These are phyloP conservation scores for Dasypogon diadema DNA, from an alignment of 2,888 invertebrate genomes.

Conservation along the genomic window DNA sequence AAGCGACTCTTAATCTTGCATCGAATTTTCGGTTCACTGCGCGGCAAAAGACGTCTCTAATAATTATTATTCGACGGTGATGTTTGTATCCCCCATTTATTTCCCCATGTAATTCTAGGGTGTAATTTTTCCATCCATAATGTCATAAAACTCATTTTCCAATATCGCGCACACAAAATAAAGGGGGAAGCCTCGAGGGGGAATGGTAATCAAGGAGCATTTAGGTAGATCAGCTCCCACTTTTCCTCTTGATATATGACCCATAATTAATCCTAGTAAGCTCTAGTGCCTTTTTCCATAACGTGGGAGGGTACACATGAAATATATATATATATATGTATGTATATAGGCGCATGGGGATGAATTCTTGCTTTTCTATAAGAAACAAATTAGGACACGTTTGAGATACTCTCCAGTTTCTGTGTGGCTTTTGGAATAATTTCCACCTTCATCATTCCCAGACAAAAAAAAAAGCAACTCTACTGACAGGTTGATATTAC, in stretches of 20 bases:
- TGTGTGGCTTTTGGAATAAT: not conserved
- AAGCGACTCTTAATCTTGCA: conserved; percentile 45
- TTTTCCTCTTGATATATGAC: conserved; percentile 37
- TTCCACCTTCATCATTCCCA: not conserved
- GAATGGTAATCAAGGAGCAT: conserved; percentile 30
- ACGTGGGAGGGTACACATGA: not conserved
- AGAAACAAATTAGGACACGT: no score
- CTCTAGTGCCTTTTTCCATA: conserved; percentile 21
- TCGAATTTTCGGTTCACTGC: conserved; percentile 51
- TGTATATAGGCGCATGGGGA: no score
- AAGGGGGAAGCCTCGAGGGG: conserved; percentile 25
- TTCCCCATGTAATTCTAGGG: not conserved
- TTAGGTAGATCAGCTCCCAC: conserved; percentile 29
- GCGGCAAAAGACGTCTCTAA: conserved; percentile 45
- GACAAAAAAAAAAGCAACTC: no score
- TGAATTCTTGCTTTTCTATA: no score
- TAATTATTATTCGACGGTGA: conserved; percentile 10
- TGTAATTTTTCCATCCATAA: not conserved
- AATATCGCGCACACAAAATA: conserved; percentile 39
- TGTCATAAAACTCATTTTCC: conserved; percentile 46
- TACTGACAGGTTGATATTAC: not conserved
- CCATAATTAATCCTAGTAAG: conserved; percentile 37
- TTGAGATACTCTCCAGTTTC: no score
- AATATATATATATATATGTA: conserved; percentile 10
- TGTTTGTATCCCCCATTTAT: not conserved